These are phyloP conservation scores for Lithobates sylvaticus DNA, from an alignment of 2,797 vertebrate genomes.

Conservation along the genomic window DNA sequence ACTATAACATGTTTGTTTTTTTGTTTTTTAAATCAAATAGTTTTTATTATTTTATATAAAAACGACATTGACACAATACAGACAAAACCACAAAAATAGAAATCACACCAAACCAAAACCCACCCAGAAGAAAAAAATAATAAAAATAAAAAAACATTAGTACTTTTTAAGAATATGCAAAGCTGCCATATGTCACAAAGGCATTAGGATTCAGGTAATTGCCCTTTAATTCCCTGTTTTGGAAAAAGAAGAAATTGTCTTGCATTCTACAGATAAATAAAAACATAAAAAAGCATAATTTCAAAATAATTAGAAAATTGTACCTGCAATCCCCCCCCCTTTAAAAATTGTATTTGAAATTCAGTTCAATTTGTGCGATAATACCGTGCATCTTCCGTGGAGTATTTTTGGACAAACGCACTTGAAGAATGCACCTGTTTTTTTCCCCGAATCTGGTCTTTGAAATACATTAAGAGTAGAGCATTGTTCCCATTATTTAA, in stretches of 20 bases:
- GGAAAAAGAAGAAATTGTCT: not conserved
- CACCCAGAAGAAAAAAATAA: too few relatives aligned
- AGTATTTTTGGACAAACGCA: not conserved
- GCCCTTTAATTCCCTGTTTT: not conserved
- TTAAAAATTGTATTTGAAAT: not conserved
- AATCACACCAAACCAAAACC: too few relatives aligned
- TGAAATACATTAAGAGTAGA: slow-evolving; percentile 5
- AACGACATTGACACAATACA: too few relatives aligned
- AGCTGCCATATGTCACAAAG: too few relatives aligned
- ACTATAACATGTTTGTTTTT: too few relatives aligned
- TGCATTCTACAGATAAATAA: not conserved
- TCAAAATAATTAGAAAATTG: not conserved
- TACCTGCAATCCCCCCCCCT: too few relatives aligned
- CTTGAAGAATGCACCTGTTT: not conserved
- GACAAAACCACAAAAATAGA: too few relatives aligned
- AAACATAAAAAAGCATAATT: not conserved
- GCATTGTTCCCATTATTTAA: slow-evolving; percentile 36
- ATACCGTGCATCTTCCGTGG: not conserved
- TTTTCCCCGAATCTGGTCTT: not conserved
- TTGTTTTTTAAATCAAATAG: too few relatives aligned
- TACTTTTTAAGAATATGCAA: too few relatives aligned
- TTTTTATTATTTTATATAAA: too few relatives aligned
- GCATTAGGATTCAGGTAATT: too few relatives aligned
- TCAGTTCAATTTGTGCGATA: not conserved
- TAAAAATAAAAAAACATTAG: too few relatives aligned